These are phyloP conservation scores for Desmodus rotundus DNA, from an alignment of 2,113 vertebrate genomes.

Conservation along the genomic window DNA sequence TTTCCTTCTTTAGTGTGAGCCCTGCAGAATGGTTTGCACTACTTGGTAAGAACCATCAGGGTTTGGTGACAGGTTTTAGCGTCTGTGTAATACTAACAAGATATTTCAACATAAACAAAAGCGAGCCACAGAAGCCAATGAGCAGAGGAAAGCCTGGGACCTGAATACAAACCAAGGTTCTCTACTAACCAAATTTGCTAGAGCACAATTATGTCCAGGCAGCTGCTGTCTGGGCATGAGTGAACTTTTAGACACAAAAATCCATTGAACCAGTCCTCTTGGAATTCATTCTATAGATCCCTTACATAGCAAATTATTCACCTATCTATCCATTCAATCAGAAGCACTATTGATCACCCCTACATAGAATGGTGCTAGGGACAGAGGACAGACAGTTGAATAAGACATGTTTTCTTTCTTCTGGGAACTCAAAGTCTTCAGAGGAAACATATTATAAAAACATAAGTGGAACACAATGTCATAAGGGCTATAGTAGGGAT, in stretches of 20 bases:
- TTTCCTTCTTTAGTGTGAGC: not conserved
- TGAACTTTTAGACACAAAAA: not conserved
- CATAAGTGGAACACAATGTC: not conserved
- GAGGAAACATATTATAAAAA: not conserved
- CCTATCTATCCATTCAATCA: not conserved
- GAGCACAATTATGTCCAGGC: not conserved
- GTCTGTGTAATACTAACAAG: not conserved
- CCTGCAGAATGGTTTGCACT: not conserved
- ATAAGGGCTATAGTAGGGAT: not conserved
- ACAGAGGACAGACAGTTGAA: not conserved
- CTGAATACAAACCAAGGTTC: not conserved
- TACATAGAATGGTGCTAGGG: not conserved
- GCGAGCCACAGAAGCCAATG: not conserved
- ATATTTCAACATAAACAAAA: not conserved
- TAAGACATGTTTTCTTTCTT: not conserved
- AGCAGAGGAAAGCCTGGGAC: not conserved
- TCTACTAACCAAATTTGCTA: not conserved
- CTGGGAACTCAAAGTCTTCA: not conserved
- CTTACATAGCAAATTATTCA: not conserved
- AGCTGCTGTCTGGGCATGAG: not conserved
- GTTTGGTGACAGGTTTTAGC: not conserved
- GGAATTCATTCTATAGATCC: not conserved
- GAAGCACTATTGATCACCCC: not conserved
- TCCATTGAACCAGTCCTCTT: not conserved
- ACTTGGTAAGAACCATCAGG: not conserved